These are phyloP conservation scores for Protonemura montana DNA, from an alignment of 2,888 invertebrate genomes.

Conservation along the genomic window DNA sequence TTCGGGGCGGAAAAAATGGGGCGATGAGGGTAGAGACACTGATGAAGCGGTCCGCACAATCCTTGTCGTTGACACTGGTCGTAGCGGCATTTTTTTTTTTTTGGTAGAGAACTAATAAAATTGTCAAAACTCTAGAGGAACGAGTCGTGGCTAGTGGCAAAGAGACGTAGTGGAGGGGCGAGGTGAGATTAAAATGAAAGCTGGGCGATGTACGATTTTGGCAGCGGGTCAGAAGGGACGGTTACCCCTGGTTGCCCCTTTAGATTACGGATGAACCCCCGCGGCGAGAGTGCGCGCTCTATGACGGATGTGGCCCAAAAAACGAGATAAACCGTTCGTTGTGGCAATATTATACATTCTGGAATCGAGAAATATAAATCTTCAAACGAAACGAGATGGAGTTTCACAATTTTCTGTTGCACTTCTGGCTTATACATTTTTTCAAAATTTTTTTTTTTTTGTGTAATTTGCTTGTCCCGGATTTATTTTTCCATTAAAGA, in stretches of 20 bases:
- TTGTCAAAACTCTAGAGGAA: conserved; percentile 39
- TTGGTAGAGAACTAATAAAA: conserved; percentile 38
- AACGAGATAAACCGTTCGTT: conserved; percentile 13
- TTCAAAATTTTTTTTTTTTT: too few species aligned
- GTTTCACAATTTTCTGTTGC: too few species aligned
- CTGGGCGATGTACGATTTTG: conserved; percentile 22
- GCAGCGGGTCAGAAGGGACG: conserved; percentile 27
- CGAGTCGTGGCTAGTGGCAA: not conserved
- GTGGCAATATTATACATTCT: not conserved
- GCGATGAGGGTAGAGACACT: not conserved
- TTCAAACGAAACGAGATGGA: not conserved
- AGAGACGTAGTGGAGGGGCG: conserved; percentile 15
- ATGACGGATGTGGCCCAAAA: not conserved
- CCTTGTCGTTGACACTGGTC: not conserved
- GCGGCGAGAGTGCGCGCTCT: not conserved
- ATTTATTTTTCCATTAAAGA: too few species aligned
- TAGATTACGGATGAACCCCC: conserved; percentile 9
- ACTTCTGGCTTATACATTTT: too few species aligned
- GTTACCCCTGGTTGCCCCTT: conserved; percentile 28
- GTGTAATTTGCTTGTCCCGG: too few species aligned
- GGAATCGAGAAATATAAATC: not conserved
- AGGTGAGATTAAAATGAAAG: conserved; percentile 38
- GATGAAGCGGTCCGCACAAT: not conserved
- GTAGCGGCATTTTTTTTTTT: not conserved
- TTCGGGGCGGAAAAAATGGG: not conserved